Base-by-base conservation (phyloP, 1,140 invertebrate genomes). In the Ceratina australensis region DNA sequence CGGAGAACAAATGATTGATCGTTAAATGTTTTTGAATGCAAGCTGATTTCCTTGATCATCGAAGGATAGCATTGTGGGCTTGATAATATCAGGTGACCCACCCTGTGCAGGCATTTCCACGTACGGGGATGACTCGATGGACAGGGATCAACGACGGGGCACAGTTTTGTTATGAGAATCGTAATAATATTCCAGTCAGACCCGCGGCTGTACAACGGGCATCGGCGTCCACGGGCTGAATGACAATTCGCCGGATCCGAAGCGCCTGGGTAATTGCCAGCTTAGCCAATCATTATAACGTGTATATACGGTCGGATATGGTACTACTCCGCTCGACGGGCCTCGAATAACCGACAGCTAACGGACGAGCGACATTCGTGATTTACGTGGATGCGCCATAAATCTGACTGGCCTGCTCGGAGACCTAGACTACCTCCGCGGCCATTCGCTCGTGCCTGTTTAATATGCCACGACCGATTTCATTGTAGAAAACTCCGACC, bases 161-260 rank as follows among this genome's bases (percentile, higher is more conserved):
- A 68, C 81, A 90, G 87, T 90, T 90, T 90, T 87, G 87, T 90
- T 91, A 91, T 88, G 89, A 91, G 87, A 59, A 88, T 90, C 86
- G 88, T 91, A 91, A 42, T 88, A 84, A 91, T 91, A 91, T 91
- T 91, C 90, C 82, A 91, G 90, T 91, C 90, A 91, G 89, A 85
- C 84, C 67, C 85, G 86, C 87, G 87, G 85, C 85, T 89, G 88
- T 90, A 91, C 90, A 91, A 90, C 90, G 90, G 88, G 89, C 90
- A 89, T 88, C 86, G 86, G 67, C 63, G 65, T 83, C 80, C 88
- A 84, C 87, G 87, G 81, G 87, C 82, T 89, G 90, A 91, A 91
- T 91, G 87, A 90, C 86, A 91, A 91, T 90, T 89, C 82, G 78
- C 73, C 72, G 78, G 74, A 85, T 88, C 83, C 85, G 80, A 89